These are phyloP conservation scores for Burhinus bistriatus DNA, from an alignment of 2,113 vertebrate species.

Conservation along the genomic window DNA sequence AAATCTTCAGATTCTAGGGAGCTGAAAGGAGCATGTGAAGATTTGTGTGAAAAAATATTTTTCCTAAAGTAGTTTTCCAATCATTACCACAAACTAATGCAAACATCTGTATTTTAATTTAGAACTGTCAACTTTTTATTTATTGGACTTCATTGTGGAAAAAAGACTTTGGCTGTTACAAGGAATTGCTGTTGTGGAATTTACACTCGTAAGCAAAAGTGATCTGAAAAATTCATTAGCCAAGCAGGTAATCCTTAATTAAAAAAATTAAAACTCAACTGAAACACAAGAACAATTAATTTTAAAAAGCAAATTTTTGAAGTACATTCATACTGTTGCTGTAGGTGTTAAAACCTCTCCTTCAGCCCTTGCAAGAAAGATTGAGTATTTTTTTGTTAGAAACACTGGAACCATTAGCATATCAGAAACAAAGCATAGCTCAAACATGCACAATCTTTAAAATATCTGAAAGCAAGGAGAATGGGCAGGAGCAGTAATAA, in stretches of 20 bases:
- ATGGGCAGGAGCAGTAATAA: slow-evolving; percentile 17
- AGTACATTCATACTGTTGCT: slow-evolving; percentile 6
- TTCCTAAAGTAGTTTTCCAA: neutral
- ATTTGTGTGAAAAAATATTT: neutral
- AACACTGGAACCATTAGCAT: slow-evolving; percentile 44
- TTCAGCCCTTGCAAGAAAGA: slow-evolving; percentile 46
- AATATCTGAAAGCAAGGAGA: slow-evolving; percentile 37
- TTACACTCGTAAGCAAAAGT: slow-evolving; percentile 51
- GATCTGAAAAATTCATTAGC: slow-evolving; percentile 55
- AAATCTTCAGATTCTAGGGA: slow-evolving; percentile 95
- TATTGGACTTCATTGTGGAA: slow-evolving; percentile 40
- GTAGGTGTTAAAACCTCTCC: slow-evolving; percentile 35
- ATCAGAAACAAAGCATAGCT: slow-evolving; percentile 38
- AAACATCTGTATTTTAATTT: slow-evolving; percentile 23
- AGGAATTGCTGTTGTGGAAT: slow-evolving; percentile 39
- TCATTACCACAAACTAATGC: slow-evolving; percentile 23
- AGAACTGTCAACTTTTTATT: slow-evolving; percentile 26
- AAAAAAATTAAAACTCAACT: slow-evolving; percentile 1
- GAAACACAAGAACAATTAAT: slow-evolving; percentile 39
- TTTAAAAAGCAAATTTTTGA: slow-evolving; percentile 6
- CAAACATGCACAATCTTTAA: slow-evolving; percentile 55
- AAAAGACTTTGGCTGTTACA: slow-evolving; percentile 22
- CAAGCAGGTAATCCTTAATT: slow-evolving; percentile 49
- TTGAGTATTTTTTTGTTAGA: slow-evolving; percentile 30
- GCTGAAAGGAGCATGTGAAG: slow-evolving; percentile 73